Percentiles rank a stretch among this genome's conserved stretches.
Conservation (phyloP, 2,888 invertebrate species). For the Erynnis tages region DNA sequence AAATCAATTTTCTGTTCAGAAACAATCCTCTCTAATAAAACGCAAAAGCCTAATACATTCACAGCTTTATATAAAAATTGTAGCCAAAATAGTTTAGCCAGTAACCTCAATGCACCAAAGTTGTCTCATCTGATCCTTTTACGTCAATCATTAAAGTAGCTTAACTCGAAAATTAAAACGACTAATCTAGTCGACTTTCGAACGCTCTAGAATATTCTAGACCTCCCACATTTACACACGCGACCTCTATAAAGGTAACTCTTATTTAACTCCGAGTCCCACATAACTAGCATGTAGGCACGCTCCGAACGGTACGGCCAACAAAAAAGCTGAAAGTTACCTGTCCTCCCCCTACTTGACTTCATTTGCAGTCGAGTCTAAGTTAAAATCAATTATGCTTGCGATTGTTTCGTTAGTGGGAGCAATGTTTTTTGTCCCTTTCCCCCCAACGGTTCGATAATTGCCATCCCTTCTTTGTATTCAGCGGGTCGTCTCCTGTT, state of each 20-base stretch:
- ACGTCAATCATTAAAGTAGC: background rate
- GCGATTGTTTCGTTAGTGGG: constrained; percentile 78
- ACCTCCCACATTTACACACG: constrained; percentile 8
- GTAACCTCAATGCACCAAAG: too few relatives aligned
- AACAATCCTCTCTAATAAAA: too few relatives aligned
- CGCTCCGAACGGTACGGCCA: constrained; percentile 10
- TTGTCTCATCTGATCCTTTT: too few relatives aligned
- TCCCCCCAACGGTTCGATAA: constrained; percentile 31
- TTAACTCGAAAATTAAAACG: background rate
- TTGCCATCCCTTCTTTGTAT: constrained; percentile 64
- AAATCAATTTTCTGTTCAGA: too few relatives aligned
- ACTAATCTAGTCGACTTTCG: background rate
- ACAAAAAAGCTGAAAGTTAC: constrained; percentile 25
- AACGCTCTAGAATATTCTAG: background rate
- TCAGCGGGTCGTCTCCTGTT: constrained; percentile 64
- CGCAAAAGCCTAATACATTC: too few relatives aligned
- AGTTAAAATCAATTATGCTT: constrained; percentile 78
- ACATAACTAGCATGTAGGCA: constrained; percentile 10
- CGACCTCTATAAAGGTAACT: constrained; percentile 7
- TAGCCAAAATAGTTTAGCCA: too few relatives aligned
- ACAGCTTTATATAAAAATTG: too few relatives aligned
- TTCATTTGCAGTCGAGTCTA: constrained; percentile 67
- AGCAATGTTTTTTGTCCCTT: constrained; percentile 67
- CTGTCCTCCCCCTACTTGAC: constrained; percentile 42
- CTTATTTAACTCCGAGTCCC: constrained; percentile 18